phyloP scores from a whole-genome alignment of 2,888 invertebrate genomes.

The Orthosia gracilis region DNA sequence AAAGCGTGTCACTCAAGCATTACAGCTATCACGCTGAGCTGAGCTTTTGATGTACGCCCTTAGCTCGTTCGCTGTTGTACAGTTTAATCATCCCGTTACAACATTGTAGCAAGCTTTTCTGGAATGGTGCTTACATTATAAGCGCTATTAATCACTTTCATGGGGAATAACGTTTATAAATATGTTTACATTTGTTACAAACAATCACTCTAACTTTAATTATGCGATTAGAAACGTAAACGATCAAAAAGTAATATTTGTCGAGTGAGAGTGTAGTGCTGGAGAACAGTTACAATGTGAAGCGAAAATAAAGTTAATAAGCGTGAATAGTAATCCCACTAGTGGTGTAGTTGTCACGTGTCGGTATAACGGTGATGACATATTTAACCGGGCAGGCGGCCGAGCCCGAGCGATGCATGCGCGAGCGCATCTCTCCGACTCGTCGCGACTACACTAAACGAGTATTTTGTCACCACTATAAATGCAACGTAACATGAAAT shows the following conservation, averaged over 20 bases:
- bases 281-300: slow-evolving; percentile 59
- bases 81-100: slow-evolving; percentile 59
- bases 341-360: slow-evolving; percentile 68
- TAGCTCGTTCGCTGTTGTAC: slow-evolving; percentile 54
- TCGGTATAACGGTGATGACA: slow-evolving; percentile 83
- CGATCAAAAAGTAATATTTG: slow-evolving; percentile 9
- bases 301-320: slow-evolving; percentile 65
- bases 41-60: slow-evolving; percentile 59
- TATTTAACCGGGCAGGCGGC: slow-evolving; percentile 76
- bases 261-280: slow-evolving; percentile 32
- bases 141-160: slow-evolving; percentile 48
- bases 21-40: slow-evolving; percentile 56
- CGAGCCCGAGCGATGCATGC: slow-evolving; percentile 62
- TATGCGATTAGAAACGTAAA: slow-evolving; percentile 19
- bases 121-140: slow-evolving; percentile 44
- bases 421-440: slow-evolving; percentile 63
- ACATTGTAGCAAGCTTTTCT: slow-evolving; percentile 56
- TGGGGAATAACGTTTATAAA: slow-evolving; percentile 43
- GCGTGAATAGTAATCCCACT: slow-evolving; percentile 60
- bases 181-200: slow-evolving; percentile 47
- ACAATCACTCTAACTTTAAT: slow-evolving; percentile 41
- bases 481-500: slow-evolving; percentile 62
- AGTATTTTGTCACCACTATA: slow-evolving; percentile 67
- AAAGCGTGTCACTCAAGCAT: slow-evolving; percentile 64
- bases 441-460: slow-evolving; percentile 64